Conservation (phyloP, 2,797 vertebrate species). For the Odontamblyopus rebecca region DNA sequence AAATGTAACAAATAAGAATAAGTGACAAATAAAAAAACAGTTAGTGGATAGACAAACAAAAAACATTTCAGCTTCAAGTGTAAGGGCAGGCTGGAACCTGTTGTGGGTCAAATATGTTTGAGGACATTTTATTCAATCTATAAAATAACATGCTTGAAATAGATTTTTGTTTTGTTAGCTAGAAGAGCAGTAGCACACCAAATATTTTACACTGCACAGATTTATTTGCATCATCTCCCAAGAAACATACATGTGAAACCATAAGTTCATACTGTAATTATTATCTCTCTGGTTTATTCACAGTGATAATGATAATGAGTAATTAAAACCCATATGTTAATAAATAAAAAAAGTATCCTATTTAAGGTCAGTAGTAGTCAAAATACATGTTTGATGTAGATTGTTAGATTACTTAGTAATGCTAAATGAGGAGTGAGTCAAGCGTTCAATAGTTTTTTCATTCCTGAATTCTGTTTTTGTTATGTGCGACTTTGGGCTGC, state of each 20-base stretch:
- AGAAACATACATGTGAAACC: not conserved
- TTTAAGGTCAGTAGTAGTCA: slow-evolving; percentile 26
- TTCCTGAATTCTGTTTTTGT: slow-evolving; percentile 85
- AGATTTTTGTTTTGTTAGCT: too few relatives aligned
- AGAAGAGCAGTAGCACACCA: not conserved
- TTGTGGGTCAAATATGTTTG: too few relatives aligned
- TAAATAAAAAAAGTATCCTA: slow-evolving; percentile 48
- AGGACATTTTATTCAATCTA: not conserved
- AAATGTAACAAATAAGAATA: not conserved
- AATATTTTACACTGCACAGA: not conserved
- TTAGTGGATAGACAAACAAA: too few relatives aligned
- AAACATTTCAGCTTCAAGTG: not conserved
- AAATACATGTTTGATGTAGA: slow-evolving; percentile 32
- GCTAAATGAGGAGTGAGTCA: slow-evolving; percentile 84
- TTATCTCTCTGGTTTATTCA: slow-evolving; percentile 6
- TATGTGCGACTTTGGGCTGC: slow-evolving; percentile 90
- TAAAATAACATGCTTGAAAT: not conserved
- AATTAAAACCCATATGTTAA: slow-evolving; percentile 40
- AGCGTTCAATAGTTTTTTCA: slow-evolving; percentile 76
- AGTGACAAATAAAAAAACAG: too few relatives aligned
- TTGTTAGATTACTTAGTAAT: slow-evolving; percentile 70
- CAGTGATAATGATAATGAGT: not conserved
- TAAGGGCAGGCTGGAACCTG: too few relatives aligned
- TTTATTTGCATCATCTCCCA: not conserved
- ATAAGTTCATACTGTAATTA: not conserved